These are phyloP conservation scores for Apogon talboti DNA, from an alignment of 2,797 vertebrate genomes.

Conservation along the genomic window DNA sequence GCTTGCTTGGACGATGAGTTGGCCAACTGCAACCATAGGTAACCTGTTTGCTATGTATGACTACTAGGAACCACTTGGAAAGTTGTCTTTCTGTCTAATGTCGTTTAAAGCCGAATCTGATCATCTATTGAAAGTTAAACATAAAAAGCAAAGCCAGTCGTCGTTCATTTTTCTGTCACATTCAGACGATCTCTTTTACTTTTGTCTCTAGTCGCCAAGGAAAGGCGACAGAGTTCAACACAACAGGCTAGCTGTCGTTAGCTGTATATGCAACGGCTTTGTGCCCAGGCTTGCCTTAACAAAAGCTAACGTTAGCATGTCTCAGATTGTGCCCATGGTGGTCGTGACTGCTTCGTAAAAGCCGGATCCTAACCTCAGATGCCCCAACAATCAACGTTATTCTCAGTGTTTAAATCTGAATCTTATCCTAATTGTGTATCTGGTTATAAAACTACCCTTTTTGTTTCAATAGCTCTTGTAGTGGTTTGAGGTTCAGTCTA, in stretches of 20 bases:
- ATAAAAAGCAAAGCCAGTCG: rapidly evolving
- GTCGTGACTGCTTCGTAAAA: slow-evolving; percentile 57
- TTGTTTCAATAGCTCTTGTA: slow-evolving; percentile 1
- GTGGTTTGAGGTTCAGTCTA: not conserved
- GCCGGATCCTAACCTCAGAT: slow-evolving; percentile 32
- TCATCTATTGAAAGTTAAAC: too few relatives aligned
- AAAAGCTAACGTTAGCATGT: slow-evolving; percentile 80
- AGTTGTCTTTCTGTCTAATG: slow-evolving; percentile 47
- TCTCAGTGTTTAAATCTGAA: slow-evolving; percentile 1
- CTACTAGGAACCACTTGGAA: slow-evolving; percentile 40
- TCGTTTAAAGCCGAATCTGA: not conserved
- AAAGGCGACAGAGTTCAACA: slow-evolving; percentile 70
- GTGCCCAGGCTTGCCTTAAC: slow-evolving; percentile 81
- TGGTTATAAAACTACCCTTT: slow-evolving; percentile 11
- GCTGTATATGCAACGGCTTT: slow-evolving; percentile 79
- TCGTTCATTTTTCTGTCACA: not conserved
- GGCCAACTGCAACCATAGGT: slow-evolving; percentile 60
- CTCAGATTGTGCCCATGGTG: slow-evolving; percentile 55
- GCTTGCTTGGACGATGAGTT: slow-evolving; percentile 55
- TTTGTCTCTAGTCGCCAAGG: slow-evolving; percentile 38
- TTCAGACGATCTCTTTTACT: slow-evolving; percentile 25
- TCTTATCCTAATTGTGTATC: not conserved
- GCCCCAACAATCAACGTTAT: slow-evolving; percentile 8
- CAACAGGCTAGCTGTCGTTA: slow-evolving; percentile 80
- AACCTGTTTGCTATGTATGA: slow-evolving; percentile 76